A percentile compares a stretch with the other conserved stretches of the same genome.
These are phyloP conservation scores for Xenopus petersii DNA, from an alignment of 2,797 vertebrate species.

Conservation along the genomic window DNA sequence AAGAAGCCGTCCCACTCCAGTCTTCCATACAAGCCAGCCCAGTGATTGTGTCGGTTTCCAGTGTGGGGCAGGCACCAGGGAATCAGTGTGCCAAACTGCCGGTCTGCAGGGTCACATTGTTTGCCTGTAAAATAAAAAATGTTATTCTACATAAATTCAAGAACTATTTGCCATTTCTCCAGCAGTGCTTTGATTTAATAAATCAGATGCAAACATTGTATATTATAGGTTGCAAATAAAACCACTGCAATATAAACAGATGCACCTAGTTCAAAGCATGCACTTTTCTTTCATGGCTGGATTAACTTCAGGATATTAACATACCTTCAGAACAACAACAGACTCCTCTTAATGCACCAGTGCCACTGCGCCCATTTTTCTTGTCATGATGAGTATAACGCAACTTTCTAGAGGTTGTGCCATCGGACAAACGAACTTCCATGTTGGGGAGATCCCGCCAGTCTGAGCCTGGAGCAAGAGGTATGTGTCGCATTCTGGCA, in stretches of 20 bases:
- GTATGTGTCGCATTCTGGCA: constrained; percentile 92
- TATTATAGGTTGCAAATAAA: no score
- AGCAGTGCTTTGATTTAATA: no score
- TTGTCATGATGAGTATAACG: constrained; percentile 83
- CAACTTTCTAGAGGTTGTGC: constrained; percentile 83
- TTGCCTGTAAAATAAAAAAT: constrained; percentile 62
- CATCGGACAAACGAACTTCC: constrained; percentile 84
- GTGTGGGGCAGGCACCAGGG: constrained; percentile 97
- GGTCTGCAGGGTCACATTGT: constrained; percentile 82
- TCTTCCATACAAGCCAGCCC: constrained; percentile 92
- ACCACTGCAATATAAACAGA: no score
- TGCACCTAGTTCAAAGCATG: no score
- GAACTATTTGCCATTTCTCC: no score
- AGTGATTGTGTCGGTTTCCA: constrained; percentile 96
- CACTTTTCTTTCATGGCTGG: no score
- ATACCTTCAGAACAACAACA: constrained; percentile 87
- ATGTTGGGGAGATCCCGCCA: constrained; percentile 96
- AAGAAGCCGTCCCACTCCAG: constrained; percentile 97
- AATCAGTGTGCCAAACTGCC: constrained; percentile 93
- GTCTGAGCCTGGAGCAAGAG: constrained; percentile 88
- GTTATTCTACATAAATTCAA: no score
- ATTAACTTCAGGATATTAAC: no score
- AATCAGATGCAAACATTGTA: no score
- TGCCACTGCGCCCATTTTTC: constrained; percentile 85
- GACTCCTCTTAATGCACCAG: constrained; percentile 80